Evolutionary conservation across 2,888 invertebrate species (phyloP).

Genomic region (Thera obeliscata): DNA sequence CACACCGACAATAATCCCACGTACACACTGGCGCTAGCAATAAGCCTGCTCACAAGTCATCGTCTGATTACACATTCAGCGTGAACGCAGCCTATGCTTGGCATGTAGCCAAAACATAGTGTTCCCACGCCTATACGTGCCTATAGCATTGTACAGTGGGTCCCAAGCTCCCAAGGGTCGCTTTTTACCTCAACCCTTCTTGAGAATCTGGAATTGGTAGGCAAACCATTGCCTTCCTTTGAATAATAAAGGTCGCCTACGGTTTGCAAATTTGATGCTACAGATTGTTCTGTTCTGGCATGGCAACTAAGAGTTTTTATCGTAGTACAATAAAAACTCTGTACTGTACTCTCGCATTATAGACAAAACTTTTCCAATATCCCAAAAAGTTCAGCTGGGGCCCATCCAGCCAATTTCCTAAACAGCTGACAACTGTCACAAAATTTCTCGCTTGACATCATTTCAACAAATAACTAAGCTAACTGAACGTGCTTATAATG

Average conservation of each 20-base stretch:
- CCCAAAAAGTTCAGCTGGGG: too few species aligned
- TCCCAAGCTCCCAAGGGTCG: background rate
- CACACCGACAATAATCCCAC: too few species aligned
- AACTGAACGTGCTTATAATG: too few species aligned
- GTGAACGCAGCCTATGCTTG: background rate
- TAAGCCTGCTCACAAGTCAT: too few species aligned
- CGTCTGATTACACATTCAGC: background rate
- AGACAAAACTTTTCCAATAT: too few species aligned
- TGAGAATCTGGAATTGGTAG: slow-evolving; percentile 5
- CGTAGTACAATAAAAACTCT: too few species aligned
- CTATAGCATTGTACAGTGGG: background rate
- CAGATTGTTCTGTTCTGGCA: background rate
- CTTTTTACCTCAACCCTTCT: slow-evolving; percentile 15
- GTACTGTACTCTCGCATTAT: too few species aligned
- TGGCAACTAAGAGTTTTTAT: background rate
- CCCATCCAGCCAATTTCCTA: too few species aligned
- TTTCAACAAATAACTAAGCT: too few species aligned
- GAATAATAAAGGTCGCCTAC: slow-evolving; percentile 8
- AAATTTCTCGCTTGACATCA: too few species aligned
- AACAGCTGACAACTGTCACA: too few species aligned
- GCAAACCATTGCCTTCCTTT: slow-evolving; percentile 3
- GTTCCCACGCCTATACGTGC: background rate
- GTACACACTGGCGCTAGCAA: background rate
- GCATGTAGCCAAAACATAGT: background rate
- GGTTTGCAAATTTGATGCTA: slow-evolving; percentile 7